Evolutionary conservation across 2,797 vertebrate genomes (phyloP).

Genomic region (Hemibagrus guttatus): DNA sequence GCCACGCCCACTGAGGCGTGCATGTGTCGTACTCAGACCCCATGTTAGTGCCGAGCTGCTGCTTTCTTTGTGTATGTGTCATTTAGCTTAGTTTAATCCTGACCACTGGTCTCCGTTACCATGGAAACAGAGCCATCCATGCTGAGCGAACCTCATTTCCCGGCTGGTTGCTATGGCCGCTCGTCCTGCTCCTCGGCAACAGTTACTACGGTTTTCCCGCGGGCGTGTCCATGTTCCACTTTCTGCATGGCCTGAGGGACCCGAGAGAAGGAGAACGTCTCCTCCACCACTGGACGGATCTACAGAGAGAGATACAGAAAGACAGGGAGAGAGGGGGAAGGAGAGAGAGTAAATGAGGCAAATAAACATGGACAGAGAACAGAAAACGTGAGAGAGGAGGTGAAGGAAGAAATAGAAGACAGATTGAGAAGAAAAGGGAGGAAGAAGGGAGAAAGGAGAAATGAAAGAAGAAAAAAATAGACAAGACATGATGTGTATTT

Average conservation of each 20-base stretch:
- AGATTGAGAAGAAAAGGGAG: neutral
- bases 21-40: neutral
- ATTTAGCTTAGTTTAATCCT: neutral
- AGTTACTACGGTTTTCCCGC: constrained; percentile 90
- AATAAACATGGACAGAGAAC: too few relatives aligned
- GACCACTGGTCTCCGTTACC: neutral
- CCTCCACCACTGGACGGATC: constrained; percentile 89
- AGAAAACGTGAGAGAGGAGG: too few relatives aligned
- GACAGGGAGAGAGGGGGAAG: constrained; percentile 52
- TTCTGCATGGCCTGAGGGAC: constrained; percentile 91
- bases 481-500: neutral
- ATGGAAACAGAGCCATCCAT: neutral
- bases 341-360: neutral
- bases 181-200: constrained; percentile 63
- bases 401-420: too few relatives aligned
- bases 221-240: constrained; percentile 88
- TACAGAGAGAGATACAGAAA: constrained; percentile 62
- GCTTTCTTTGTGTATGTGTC: neutral
- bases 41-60: neutral
- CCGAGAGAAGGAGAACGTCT: constrained; percentile 85
- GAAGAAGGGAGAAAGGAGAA: neutral
- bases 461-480: neutral
- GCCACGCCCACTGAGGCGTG: too few relatives aligned
- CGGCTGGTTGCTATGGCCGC: constrained; percentile 25
- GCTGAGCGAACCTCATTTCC: neutral